Base-by-base conservation (phyloP, 2,888 invertebrate species). In the Prenolepis imparis region DNA sequence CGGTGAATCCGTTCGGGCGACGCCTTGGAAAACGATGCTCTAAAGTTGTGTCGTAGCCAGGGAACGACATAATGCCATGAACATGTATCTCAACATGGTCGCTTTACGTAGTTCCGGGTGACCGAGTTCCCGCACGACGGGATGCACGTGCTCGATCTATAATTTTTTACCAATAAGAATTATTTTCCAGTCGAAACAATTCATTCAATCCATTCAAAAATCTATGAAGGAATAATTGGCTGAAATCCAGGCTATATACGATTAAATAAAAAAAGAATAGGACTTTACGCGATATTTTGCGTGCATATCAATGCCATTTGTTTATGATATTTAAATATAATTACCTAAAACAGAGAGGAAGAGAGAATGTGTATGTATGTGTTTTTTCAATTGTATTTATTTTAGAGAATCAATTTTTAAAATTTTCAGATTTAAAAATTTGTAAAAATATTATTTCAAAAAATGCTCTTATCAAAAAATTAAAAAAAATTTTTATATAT, bases 101-200 rank as follows among this genome's bases (percentile, higher is more conserved):
- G 86, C 81, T 83, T 82, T 68, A 72, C 73, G 80, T 84, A 91
- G 93, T 93, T 93, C 93, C 93, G 93, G 93, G 91, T 93, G 92
- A 92, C 92, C 92, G 93, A 92, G 92, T 92, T 92, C 81, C 82
- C 24, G 83, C 74, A 72, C 84, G 82, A 32, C 67, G 75, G 64
- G 85, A 74, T 67, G 84, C 82, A 82, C 83, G 77, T 87, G 88
- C 63, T 66, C 81, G 52, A 39, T n/a, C 41, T 39, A 12, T 24
- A 24, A 32, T 21, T 70, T 11, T 41, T 18, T 41, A 32, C 3
- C 32, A 21, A 41, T 57, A 77, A 70, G 55, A 28, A 6, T 41
- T 44, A 44, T 21, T 44, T 64, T 39, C 15, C 15, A 32, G 11
- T 4, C 9, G 21, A 32, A 44, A 44, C 32, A 39, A 72, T 36